Conservation (phyloP, 2,888 invertebrate species). For the Eretmocerus hayati region DNA sequence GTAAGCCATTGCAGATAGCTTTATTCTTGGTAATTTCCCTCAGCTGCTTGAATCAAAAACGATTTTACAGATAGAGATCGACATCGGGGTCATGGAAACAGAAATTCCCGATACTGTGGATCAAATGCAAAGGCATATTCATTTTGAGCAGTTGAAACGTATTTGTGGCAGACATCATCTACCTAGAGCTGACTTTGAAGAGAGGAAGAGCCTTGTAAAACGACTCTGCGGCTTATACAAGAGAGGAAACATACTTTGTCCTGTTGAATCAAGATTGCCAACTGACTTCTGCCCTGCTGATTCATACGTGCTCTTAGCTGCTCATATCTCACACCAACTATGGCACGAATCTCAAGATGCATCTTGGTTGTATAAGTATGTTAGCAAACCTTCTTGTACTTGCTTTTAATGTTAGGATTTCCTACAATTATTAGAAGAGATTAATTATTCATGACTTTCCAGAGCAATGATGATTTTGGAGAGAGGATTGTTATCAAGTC, state of each 20-base stretch:
- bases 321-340: slow-evolving; percentile 59
- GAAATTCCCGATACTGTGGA: slow-evolving; percentile 48
- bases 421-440: no score
- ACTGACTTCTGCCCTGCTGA: slow-evolving; percentile 73
- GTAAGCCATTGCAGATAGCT: no score
- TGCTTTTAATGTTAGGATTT: no score
- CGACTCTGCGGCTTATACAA: slow-evolving; percentile 38
- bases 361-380: slow-evolving; percentile 41
- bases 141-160: slow-evolving; percentile 67
- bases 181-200: slow-evolving; percentile 32
- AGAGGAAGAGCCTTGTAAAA: slow-evolving; percentile 33
- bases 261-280: slow-evolving; percentile 51
- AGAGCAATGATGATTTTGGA: slow-evolving; percentile 41
- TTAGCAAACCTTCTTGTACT: no score
- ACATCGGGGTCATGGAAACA: slow-evolving; percentile 39
- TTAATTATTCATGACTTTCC: slow-evolving; percentile 12
- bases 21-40: no score
- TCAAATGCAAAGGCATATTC: slow-evolving; percentile 77
- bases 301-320: slow-evolving; percentile 72
- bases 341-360: slow-evolving; percentile 49
- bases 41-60: no score
- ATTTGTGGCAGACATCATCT: slow-evolving; percentile 61
- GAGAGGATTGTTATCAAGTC: slow-evolving; percentile 52
- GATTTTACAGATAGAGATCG: slow-evolving; percentile 34
- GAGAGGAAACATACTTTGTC: slow-evolving; percentile 37